Evolutionary conservation across 2,113 vertebrate genomes (phyloP).

Genomic region (Rhinolophus ferrumequinum): DNA sequence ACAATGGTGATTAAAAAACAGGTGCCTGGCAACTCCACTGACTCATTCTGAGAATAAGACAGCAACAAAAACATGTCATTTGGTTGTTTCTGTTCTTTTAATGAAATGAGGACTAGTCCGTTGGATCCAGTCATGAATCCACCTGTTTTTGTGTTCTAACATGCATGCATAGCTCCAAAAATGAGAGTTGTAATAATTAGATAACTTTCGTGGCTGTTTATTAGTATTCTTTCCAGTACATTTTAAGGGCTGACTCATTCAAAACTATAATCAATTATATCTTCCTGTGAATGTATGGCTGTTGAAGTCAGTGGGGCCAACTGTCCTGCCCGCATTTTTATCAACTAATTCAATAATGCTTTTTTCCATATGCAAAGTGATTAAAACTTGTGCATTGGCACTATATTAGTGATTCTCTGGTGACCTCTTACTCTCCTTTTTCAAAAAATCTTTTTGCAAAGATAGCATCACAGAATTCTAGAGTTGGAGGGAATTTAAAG

Average conservation of each 20-base stretch:
- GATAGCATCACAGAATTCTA: background rate
- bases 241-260: background rate
- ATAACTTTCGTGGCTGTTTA: background rate
- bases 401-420: background rate
- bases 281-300: background rate
- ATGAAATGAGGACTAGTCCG: background rate
- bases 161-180: background rate
- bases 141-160: constrained; percentile 44
- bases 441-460: background rate
- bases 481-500: background rate
- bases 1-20: background rate
- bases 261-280: background rate
- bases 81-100: constrained; percentile 10
- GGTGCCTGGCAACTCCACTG: background rate
- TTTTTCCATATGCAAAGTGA: background rate
- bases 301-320: background rate
- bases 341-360: background rate
- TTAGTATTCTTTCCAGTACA: background rate
- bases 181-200: background rate
- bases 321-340: background rate
- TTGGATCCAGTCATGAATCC: background rate
- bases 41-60: constrained; percentile 19
- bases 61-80: background rate
- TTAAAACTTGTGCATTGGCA: background rate
- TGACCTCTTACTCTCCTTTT: background rate